A percentile compares a stretch with the other conserved stretches of the same genome.
Evolutionary conservation across 1,140 invertebrate genomes (phyloP).

Genomic region (Hetaerina americana): DNA sequence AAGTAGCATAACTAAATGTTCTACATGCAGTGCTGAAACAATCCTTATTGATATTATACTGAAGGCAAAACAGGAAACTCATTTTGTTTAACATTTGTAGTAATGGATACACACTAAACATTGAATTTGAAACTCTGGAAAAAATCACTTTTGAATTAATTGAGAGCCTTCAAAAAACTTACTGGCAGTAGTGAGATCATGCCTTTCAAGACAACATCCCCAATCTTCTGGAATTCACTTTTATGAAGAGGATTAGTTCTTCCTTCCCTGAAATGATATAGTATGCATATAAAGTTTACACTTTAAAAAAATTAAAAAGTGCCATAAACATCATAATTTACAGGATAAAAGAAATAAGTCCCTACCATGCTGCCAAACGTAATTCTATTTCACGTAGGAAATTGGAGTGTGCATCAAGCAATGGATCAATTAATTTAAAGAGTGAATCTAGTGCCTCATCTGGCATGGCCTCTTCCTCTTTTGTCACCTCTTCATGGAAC

Average conservation of each 20-base stretch:
- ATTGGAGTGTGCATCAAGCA: slow-evolving; percentile 48
- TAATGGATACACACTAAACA: no score
- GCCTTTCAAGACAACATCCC: slow-evolving; percentile 43
- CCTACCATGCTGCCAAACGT: slow-evolving; percentile 47
- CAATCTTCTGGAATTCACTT: slow-evolving; percentile 38
- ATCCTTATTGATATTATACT: no score
- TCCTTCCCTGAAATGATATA: slow-evolving; percentile 32
- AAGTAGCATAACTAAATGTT: no score
- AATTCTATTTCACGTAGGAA: slow-evolving; percentile 56
- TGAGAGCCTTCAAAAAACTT: slow-evolving; percentile 16
- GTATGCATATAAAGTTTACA: no score
- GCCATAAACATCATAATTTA: neutral
- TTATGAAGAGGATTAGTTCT: slow-evolving; percentile 33
- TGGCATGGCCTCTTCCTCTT: slow-evolving; percentile 41
- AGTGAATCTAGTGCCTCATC: slow-evolving; percentile 35
- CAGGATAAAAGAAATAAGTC: slow-evolving; percentile 20
- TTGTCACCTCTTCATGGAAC: slow-evolving; percentile 50
- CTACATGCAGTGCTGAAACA: no score
- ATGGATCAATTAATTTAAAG: slow-evolving; percentile 45
- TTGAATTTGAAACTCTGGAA: no score
- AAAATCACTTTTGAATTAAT: no score
- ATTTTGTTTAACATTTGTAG: no score
- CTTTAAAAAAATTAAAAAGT: neutral
- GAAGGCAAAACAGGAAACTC: no score
- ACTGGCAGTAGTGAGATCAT: slow-evolving; percentile 39